phyloP scores from a whole-genome alignment of 2,888 invertebrate species.

The Morinoia aosen region DNA sequence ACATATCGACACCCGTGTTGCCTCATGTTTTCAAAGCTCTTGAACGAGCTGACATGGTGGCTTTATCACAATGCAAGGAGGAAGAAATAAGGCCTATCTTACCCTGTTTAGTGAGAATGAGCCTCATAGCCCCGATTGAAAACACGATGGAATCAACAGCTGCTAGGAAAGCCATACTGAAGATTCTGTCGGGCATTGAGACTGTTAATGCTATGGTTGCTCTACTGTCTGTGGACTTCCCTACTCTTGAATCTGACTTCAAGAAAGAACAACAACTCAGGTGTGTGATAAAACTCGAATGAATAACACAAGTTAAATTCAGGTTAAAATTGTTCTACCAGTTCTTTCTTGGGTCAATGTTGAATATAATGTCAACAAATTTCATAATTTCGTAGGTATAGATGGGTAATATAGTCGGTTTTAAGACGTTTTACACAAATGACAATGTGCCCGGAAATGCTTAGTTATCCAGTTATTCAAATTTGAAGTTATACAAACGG shows the following conservation, averaged over 20 bases:
- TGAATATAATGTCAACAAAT: too few relatives aligned
- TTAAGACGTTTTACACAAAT: too few relatives aligned
- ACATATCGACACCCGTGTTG: conserved; percentile 74
- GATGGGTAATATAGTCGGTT: too few relatives aligned
- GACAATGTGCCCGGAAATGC: too few relatives aligned
- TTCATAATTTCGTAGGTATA: too few relatives aligned
- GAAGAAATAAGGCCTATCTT: conserved; percentile 89
- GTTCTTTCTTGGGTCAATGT: conserved; percentile 54
- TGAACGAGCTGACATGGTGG: conserved; percentile 83
- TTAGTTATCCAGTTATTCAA: too few relatives aligned
- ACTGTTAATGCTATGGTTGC: conserved; percentile 95
- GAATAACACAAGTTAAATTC: neutral
- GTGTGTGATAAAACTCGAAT: conserved; percentile 72
- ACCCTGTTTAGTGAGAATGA: conserved; percentile 93
- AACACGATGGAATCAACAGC: conserved; percentile 86
- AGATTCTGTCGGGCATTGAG: conserved; percentile 91
- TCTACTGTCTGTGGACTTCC: conserved; percentile 93
- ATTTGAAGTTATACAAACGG: too few relatives aligned
- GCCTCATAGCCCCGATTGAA: conserved; percentile 88
- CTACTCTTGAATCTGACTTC: conserved; percentile 90
- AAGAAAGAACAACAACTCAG: conserved; percentile 91
- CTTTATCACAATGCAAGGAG: conserved; percentile 69
- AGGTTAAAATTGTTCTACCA: conserved; percentile 1
- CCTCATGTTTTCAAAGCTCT: conserved; percentile 84
- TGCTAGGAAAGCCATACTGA: conserved; percentile 87